These are phyloP conservation scores for Timandra comae DNA, from an alignment of 2,888 invertebrate genomes.

Conservation along the genomic window DNA sequence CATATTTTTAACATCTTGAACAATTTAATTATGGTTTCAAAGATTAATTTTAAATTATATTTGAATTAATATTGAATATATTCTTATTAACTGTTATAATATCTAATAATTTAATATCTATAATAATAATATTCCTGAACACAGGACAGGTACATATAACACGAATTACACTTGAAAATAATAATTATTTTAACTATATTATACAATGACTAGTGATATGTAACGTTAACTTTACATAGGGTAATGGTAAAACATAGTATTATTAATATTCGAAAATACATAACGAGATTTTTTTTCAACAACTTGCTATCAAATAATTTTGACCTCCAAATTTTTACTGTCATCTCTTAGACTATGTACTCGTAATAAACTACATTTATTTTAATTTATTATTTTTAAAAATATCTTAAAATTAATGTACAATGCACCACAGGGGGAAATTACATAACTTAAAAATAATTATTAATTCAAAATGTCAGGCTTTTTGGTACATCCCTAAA, in stretches of 20 bases:
- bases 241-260: constrained; percentile 50
- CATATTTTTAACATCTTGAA: neutral
- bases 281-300: constrained; percentile 23
- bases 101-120: constrained; percentile 11
- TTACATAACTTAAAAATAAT: constrained; percentile 31
- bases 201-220: constrained; percentile 74
- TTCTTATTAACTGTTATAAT: constrained; percentile 17
- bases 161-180: constrained; percentile 42
- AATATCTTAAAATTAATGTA: too few species aligned
- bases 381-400: neutral
- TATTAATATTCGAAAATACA: constrained; percentile 18
- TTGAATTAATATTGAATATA: constrained; percentile 1
- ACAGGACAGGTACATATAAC: constrained; percentile 72
- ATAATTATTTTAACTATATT: constrained; percentile 22
- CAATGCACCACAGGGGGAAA: constrained; percentile 55
- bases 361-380: too few species aligned
- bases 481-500: constrained; percentile 63
- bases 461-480: constrained; percentile 52
- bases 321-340: too few species aligned
- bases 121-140: constrained; percentile 64
- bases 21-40: constrained; percentile 1
- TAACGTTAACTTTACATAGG: constrained; percentile 67
- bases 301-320: too few species aligned
- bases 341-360: constrained; percentile 3
- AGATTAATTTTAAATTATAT: neutral